These are phyloP conservation scores for Lutjanus campechanus DNA, from an alignment of 2,797 vertebrate genomes.

Conservation along the genomic window DNA sequence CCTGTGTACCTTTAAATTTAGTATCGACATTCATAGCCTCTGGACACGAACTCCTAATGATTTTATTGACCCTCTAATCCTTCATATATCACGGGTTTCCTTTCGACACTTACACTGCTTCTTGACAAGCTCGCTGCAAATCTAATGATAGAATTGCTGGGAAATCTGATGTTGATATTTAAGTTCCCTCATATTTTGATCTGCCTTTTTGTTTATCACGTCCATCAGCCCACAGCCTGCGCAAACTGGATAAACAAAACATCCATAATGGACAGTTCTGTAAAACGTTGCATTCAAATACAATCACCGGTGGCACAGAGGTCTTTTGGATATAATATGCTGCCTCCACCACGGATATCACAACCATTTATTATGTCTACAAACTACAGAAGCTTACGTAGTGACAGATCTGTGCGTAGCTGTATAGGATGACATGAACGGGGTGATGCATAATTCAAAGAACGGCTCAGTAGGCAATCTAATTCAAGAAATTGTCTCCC, in stretches of 20 bases:
- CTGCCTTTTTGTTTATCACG: slow-evolving; percentile 1
- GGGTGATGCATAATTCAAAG: slow-evolving; percentile 65
- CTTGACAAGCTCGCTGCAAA: neutral
- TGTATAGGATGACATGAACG: slow-evolving; percentile 11
- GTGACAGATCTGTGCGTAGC: slow-evolving; percentile 28
- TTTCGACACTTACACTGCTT: neutral
- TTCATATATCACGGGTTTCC: neutral
- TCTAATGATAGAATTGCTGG: neutral
- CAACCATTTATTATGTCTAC: slow-evolving; percentile 24
- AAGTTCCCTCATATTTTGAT: neutral
- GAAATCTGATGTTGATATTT: neutral
- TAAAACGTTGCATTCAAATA: neutral
- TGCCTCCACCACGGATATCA: neutral
- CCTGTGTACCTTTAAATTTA: neutral
- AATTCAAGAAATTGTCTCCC: slow-evolving; percentile 49
- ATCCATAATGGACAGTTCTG: neutral
- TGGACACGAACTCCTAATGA: neutral
- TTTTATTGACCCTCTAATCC: slow-evolving; percentile 9
- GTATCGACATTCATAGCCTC: neutral
- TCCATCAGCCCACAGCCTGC: neutral
- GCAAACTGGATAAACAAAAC: neutral
- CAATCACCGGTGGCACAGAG: neutral
- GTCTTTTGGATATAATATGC: neutral
- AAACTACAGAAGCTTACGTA: slow-evolving; percentile 23
- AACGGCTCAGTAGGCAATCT: slow-evolving; percentile 45